Evolutionary conservation across 2,797 vertebrate species (phyloP), one percentile per base, ranked within the genome.

Genomic region (Macroramphosus scolopax): DNA sequence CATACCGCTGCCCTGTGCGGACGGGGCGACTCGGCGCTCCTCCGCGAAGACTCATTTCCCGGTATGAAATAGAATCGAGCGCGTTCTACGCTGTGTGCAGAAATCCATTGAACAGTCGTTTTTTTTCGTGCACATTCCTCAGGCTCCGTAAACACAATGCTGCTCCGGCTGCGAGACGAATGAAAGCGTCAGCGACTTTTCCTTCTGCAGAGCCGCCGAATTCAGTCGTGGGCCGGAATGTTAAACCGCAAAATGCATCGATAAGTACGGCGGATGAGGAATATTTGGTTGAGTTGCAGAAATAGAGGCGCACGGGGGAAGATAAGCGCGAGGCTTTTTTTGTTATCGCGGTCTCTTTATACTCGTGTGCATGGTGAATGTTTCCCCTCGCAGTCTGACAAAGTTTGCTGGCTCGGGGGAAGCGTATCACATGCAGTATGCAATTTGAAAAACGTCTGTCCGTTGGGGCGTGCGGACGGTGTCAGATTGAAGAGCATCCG

Each of bases 31-130:
- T 20, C 41, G 51, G 24, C 25, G 32, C 44, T 32, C 57, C 35
- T 72, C 53, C 62, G 53, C 72, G 47, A n/a, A 4, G 31, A 75
- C 66, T 67, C 24, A 50, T 71, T 74, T 72, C 54, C 73, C 45
- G 33, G 29, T 40, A 52, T 76, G 40, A 71, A 61, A 44, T 6
- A 5, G 29, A 57, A 44, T 24, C 20, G 4, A 6, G 53, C 37
- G 8, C 8, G n/a, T n/a, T n/a, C n/a, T n/a, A n/a, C n/a, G 1
- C 25, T 17, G 13, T 22, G 15, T 31, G 37, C 40, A 45, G 34
- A 24, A 36, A 62, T 70, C 38, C 3, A 26, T 68, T 50, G 17
- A 61, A 64, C 33, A n/a, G n/a, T n/a, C n/a, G n/a, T n/a, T n/a
- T n/a, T n/a, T n/a, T n/a, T n/a, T n/a, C n/a, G n/a, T n/a, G n/a